Percentiles rank a stretch among this genome's conserved stretches.
Evolutionary conservation across 2,888 invertebrate genomes (phyloP).

Genomic region (Drosophila vallismaia): DNA sequence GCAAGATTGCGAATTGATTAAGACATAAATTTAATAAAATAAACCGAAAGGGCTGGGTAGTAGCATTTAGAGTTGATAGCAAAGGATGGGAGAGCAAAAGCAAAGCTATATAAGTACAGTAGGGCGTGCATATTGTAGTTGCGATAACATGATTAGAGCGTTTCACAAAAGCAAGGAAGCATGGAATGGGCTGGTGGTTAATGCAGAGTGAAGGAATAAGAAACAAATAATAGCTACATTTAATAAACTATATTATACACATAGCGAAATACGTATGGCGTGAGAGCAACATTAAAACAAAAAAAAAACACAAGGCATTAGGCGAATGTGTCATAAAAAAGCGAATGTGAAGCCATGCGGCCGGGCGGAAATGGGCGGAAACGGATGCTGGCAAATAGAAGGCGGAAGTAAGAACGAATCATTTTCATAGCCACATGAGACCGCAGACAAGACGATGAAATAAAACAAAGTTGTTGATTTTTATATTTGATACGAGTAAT

Average conservation of each 20-base stretch:
- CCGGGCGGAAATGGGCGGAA: slow-evolving; percentile 9
- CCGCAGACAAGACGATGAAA: slow-evolving; percentile 56
- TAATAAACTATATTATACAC: slow-evolving; percentile 70
- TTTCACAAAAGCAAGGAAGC: slow-evolving; percentile 39
- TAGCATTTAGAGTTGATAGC: slow-evolving; percentile 43
- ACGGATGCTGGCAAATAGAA: slow-evolving; percentile 20
- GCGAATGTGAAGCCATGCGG: slow-evolving; percentile 1
- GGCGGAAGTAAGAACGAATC: slow-evolving; percentile 55
- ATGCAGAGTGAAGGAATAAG: slow-evolving; percentile 29
- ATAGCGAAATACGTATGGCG: slow-evolving; percentile 71
- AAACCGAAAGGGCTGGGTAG: slow-evolving; percentile 42
- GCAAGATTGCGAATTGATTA: slow-evolving; percentile 79
- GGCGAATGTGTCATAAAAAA: slow-evolving; percentile 18
- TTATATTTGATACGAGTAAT: slow-evolving; percentile 84
- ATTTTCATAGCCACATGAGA: slow-evolving; percentile 74
- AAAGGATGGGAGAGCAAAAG: slow-evolving; percentile 15
- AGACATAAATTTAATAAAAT: slow-evolving; percentile 69
- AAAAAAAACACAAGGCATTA: slow-evolving; percentile 1
- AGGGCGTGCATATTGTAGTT: slow-evolving; percentile 65
- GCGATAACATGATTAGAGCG: slow-evolving; percentile 54
- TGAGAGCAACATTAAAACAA: slow-evolving; percentile 9
- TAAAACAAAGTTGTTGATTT: slow-evolving; percentile 83
- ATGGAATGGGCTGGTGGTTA: slow-evolving; percentile 12
- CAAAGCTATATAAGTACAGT: slow-evolving; percentile 56
- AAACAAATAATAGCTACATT: slow-evolving; percentile 77